Evolutionary conservation across 2,113 vertebrate species (phyloP), one percentile per base, ranked within the genome.

Genomic region (Chlamydotis undulata): DNA sequence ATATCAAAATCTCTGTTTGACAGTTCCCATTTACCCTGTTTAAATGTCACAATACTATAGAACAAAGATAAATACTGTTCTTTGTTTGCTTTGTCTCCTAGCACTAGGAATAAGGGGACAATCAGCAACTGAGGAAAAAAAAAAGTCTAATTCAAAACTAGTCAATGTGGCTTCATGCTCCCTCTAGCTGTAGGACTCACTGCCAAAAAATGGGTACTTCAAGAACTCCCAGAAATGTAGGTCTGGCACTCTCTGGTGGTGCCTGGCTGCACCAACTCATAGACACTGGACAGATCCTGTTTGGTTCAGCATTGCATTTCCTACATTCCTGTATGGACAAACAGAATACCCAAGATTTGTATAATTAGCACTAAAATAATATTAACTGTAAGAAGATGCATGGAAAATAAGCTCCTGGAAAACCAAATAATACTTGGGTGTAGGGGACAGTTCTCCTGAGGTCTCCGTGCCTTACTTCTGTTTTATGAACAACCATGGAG

Each of bases 51-150:
- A 65, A 35, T 76, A 61, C 73, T 73, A 49, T 2, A 79, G 87
- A 93, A 91, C 89, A 85, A 84, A 93, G 84, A 59, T 53, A 91
- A 91, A 93, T 65, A 45, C 61, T 68, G 25, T 31, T 89, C 95
- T 82, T 91, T 91, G 56, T 94, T 94, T 96, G 74, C 89, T 85
- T 60, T 89, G 56, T 84, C 77, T 93, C 73, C 37, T 76, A 39
- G 33, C 24, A 33, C 68, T 59, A 18, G 49, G 73, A 71, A 15
- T 67, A 47, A 84, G n/a, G 45, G 76, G 49, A 82, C 77, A 76
- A 91, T 93, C 61, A 68, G 35, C 83, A 94, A 79, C 0, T 75
- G 73, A 75, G 47, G 3, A 25, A 52, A 65, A 70, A 37, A 31
- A 37, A 21, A 53, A 56, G 10, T 28, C 33, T 28, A 7, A 26